Percentiles rank a stretch among this genome's conserved stretches.
phyloP scores from a whole-genome alignment of 1,140 invertebrate species.

The Stegodyphus dumicola region DNA sequence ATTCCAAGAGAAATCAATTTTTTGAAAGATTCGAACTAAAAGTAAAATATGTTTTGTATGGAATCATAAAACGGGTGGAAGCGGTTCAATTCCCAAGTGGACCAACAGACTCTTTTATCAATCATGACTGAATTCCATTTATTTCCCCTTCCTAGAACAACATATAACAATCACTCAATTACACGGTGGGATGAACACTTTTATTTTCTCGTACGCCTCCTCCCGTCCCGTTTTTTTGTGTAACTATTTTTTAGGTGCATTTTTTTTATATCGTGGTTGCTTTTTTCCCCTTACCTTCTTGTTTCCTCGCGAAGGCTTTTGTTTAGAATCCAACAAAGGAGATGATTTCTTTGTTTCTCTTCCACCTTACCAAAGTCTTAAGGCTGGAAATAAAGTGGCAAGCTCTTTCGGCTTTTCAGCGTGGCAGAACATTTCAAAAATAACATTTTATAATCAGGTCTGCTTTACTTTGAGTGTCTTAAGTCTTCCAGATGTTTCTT shows the following conservation, averaged over 20 bases:
- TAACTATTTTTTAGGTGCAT: too few relatives aligned
- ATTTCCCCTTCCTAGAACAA: neutral
- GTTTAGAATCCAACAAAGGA: neutral
- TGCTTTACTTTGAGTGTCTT: too few relatives aligned
- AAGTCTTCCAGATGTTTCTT: too few relatives aligned
- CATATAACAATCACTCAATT: slow-evolving; percentile 44
- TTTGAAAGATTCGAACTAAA: too few relatives aligned
- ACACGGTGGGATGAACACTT: slow-evolving; percentile 36
- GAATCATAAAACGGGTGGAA: too few relatives aligned
- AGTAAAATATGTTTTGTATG: too few relatives aligned
- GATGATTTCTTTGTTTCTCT: neutral
- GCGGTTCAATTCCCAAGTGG: neutral
- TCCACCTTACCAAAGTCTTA: neutral
- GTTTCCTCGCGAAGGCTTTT: neutral
- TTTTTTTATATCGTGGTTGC: slow-evolving; percentile 4
- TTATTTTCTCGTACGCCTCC: slow-evolving; percentile 22
- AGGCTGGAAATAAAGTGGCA: too few relatives aligned
- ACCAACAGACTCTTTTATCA: neutral
- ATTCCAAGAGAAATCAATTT: too few relatives aligned
- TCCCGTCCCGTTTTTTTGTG: too few relatives aligned
- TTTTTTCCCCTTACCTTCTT: neutral
- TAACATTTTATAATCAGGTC: too few relatives aligned
- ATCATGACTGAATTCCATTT: neutral
- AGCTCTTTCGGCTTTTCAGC: too few relatives aligned
- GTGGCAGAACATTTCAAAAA: too few relatives aligned